Evolutionary conservation across 2,888 invertebrate genomes (phyloP).

Genomic region (Mesorhabditis belari): DNA sequence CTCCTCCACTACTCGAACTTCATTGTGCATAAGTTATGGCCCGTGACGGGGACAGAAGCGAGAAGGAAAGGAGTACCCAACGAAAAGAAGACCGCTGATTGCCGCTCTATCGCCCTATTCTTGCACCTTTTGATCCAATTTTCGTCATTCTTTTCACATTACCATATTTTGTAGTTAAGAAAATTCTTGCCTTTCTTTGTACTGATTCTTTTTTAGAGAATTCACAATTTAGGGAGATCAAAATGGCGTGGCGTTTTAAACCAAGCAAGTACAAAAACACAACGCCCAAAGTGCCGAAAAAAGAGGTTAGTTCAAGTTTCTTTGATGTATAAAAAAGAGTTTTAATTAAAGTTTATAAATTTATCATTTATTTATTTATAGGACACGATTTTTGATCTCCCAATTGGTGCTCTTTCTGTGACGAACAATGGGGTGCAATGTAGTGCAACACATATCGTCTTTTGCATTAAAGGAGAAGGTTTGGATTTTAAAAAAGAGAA

Average conservation of each 20-base stretch:
- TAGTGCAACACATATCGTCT: conserved; percentile 85
- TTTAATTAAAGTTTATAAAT: too few species aligned
- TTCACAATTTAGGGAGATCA: too few species aligned
- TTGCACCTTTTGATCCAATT: not conserved
- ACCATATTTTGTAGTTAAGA: not conserved
- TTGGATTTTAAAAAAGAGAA: too few species aligned
- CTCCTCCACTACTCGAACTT: too few species aligned
- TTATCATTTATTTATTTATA: conserved; percentile 30
- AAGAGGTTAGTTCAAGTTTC: conserved; percentile 61
- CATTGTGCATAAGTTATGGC: not conserved
- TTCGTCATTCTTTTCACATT: not conserved
- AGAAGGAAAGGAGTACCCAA: too few species aligned
- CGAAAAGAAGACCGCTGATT: not conserved
- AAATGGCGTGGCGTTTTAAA: conserved; percentile 69
- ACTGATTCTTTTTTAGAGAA: too few species aligned
- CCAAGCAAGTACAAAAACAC: conserved; percentile 98
- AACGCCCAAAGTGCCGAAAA: conserved; percentile 86
- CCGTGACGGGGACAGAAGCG: not conserved
- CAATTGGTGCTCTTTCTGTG: conserved; percentile 84
- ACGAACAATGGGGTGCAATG: conserved; percentile 91
- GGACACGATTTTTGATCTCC: conserved; percentile 75
- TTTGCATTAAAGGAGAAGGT: conserved; percentile 85
- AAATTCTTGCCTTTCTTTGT: too few species aligned
- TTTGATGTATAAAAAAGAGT: not conserved
- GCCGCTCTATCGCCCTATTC: not conserved